These are phyloP conservation scores for Gadopsis marmoratus DNA, from an alignment of 2,797 vertebrate species.

Conservation along the genomic window DNA sequence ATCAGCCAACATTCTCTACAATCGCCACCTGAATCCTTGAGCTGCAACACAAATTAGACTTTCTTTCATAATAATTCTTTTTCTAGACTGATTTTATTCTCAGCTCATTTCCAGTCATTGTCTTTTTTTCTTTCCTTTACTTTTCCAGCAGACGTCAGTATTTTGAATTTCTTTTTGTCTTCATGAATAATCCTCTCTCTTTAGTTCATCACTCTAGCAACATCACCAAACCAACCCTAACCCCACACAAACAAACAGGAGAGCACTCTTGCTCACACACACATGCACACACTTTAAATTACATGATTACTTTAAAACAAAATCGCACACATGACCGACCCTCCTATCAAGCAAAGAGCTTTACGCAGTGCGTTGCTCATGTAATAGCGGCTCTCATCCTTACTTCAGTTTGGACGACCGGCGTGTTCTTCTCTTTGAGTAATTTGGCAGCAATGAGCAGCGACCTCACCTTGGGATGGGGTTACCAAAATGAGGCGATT, in stretches of 20 bases:
- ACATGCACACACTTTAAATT: conserved; percentile 55
- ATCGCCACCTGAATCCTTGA: background rate
- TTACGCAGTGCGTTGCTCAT: conserved; percentile 42
- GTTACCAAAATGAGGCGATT: conserved; percentile 38
- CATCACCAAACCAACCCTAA: background rate
- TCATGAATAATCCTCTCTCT: background rate
- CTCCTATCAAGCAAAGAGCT: conserved; percentile 69
- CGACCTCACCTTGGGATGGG: conserved; percentile 56
- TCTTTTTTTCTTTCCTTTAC: conserved; percentile 1
- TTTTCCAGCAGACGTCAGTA: conserved; percentile 10
- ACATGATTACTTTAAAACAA: conserved; percentile 78
- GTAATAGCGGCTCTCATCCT: conserved; percentile 68
- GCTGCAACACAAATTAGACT: background rate
- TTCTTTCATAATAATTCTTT: conserved; percentile 21
- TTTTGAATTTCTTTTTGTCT: background rate
- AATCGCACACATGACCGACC: conserved; percentile 61
- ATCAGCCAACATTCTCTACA: background rate
- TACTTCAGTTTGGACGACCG: conserved; percentile 51
- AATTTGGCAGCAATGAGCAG: conserved; percentile 56
- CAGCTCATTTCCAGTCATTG: conserved; percentile 41
- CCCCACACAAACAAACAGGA: conserved; percentile 43
- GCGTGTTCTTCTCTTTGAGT: conserved; percentile 49
- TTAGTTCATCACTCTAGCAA: conserved; percentile 1
- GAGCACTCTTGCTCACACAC: conserved; percentile 28
- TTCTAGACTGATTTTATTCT: conserved; percentile 48